Base-by-base conservation (phyloP, 2,888 invertebrate genomes). In the Prosapia bicincta region DNA sequence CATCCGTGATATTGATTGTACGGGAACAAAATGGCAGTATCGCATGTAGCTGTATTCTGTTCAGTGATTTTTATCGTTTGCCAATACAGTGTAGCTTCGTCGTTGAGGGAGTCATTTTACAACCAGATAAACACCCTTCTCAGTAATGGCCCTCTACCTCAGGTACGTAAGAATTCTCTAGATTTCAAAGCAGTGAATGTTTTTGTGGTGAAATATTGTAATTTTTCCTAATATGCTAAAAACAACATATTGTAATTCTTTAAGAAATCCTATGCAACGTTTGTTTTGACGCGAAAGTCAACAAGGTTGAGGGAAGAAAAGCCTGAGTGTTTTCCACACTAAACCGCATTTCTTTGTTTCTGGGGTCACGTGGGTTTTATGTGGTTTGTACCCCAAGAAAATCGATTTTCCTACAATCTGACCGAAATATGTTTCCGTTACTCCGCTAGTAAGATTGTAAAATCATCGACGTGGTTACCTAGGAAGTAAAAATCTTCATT, bases 41-140 rank as follows among this genome's bases (percentile, higher is more conserved):
- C 54, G 20, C 54, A 54, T 54, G n/a, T 54, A 5, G 54, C 54
- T 20, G 54, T 54, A 20, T 54, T 54, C 20, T 54, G 20, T 20
- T 20, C 54, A 54, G 54, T 54, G 54, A 54, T 54, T 54, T 20
- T 54, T 20, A n/a, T 54, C 54, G 54, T 54, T 6, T 54, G 54
- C 54, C 54, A 54, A 6, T 54, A 54, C 70, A 70, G 70, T 20
- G 25, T n/a, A 20, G 70, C 70, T n/a, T 66, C 72, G 20, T 72
- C 71, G 1, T 38, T 78, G 15, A 74, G 74, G 38, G 78, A 79
- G 24, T 15, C 65, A 10, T 79, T 79, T 66, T 79, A 79, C 66
- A 78, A 71, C 65, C 77, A 75, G 32, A 78, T 79, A 28, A 76
- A 77, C 25, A 75, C 76, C 23, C 69, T 79, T 23, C 74, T 79